Conservation (phyloP, 2,113 vertebrate species). For the Casuarius casuarius region DNA sequence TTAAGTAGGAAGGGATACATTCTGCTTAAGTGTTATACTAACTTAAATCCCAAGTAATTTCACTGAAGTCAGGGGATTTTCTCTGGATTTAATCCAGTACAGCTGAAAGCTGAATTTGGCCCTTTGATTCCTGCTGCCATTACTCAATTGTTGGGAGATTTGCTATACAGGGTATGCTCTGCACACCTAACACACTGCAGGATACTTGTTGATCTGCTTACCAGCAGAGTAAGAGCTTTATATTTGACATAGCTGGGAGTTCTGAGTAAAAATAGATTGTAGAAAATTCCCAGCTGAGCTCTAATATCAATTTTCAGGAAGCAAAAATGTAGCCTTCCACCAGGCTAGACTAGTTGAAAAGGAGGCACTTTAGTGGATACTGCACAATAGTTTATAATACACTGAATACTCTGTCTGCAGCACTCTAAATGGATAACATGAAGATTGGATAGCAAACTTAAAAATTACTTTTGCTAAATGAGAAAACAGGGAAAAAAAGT, state of each 20-base stretch:
- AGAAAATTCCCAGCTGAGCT: slow-evolving; percentile 45
- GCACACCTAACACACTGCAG: not conserved
- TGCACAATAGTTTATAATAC: not conserved
- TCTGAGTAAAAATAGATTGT: slow-evolving; percentile 4
- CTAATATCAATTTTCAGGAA: slow-evolving; percentile 37
- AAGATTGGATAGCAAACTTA: slow-evolving; percentile 9
- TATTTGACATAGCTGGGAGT: slow-evolving; percentile 32
- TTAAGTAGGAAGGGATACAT: not conserved
- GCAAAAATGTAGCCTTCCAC: slow-evolving; percentile 25
- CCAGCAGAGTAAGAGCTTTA: slow-evolving; percentile 30
- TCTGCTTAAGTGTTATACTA: not conserved
- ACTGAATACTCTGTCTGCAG: not conserved
- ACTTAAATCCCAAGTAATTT: slow-evolving; percentile 28
- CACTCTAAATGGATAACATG: not conserved
- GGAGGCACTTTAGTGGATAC: not conserved
- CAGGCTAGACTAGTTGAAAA: not conserved
- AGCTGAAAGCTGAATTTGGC: slow-evolving; percentile 2
- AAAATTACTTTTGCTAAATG: slow-evolving; percentile 29
- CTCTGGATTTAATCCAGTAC: slow-evolving; percentile 3
- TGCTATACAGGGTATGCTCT: not conserved
- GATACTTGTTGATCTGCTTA: slow-evolving; percentile 52
- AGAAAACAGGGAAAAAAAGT: not conserved
- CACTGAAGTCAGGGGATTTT: slow-evolving; percentile 4
- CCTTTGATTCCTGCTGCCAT: not conserved
- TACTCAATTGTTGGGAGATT: slow-evolving; percentile 34